These are phyloP conservation scores for Reticulitermes speratus DNA, from an alignment of 1,140 invertebrate species.

Conservation along the genomic window DNA sequence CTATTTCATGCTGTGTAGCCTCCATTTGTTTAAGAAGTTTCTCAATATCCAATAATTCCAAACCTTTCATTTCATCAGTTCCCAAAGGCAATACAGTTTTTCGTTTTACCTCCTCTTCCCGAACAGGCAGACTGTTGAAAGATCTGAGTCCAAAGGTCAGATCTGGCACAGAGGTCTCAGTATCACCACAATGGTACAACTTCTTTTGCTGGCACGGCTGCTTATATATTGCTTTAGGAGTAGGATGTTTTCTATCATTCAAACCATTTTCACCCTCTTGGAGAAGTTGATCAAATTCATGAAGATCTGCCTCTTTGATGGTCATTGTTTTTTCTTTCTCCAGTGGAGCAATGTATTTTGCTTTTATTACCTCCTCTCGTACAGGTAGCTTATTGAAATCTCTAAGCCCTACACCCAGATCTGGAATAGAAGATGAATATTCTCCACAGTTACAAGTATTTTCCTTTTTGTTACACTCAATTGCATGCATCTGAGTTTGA, in stretches of 20 bases:
- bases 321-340: background rate
- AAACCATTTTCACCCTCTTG: background rate
- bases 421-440: conserved; percentile 44
- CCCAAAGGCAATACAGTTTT: conserved; percentile 28
- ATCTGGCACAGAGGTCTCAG: background rate
- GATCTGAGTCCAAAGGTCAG: background rate
- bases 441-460: conserved; percentile 43
- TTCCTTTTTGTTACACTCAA: conserved; percentile 39
- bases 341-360: conserved; percentile 22
- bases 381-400: conserved; percentile 34
- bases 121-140: background rate
- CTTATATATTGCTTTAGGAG: background rate
- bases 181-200: background rate
- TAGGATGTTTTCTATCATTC: background rate
- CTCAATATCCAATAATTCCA: conserved; percentile 50
- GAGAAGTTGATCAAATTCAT: background rate
- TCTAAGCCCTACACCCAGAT: conserved; percentile 45
- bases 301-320: background rate
- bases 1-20: conserved; percentile 45
- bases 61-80: conserved; percentile 38
- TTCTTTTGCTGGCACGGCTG: background rate
- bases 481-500: background rate
- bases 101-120: background rate
- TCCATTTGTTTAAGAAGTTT: conserved; percentile 50
- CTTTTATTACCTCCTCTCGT: background rate